Evolutionary conservation across 2,888 invertebrate genomes (phyloP).

Genomic region (Rhagium mordax): DNA sequence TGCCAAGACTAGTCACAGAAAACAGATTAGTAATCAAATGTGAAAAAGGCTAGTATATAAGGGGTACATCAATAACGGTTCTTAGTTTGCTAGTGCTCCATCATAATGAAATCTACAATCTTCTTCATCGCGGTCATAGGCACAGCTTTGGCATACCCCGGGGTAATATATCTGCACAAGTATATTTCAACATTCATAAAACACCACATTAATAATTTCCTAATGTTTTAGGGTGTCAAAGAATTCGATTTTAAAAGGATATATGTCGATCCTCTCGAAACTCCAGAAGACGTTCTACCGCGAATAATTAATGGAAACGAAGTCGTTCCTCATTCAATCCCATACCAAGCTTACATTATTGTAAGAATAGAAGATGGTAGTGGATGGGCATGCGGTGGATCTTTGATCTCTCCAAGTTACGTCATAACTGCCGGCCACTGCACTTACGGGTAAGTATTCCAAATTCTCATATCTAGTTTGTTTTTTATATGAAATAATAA

Average conservation of each 20-base stretch:
- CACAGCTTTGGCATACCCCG: neutral
- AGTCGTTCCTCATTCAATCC: slow-evolving; percentile 48
- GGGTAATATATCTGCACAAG: neutral
- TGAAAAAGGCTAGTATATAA: neutral
- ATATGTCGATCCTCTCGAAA: neutral
- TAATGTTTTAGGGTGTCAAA: no score
- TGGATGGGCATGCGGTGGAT: slow-evolving; percentile 46
- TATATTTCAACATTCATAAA: no score
- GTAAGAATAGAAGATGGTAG: neutral
- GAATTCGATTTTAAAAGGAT: neutral
- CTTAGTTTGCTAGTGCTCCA: neutral
- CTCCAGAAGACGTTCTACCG: neutral
- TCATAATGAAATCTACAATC: neutral
- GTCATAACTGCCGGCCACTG: slow-evolving; percentile 49
- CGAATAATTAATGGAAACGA: slow-evolving; percentile 47
- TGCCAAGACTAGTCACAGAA: no score
- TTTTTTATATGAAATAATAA: no score
- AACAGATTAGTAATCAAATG: neutral
- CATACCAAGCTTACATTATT: slow-evolving; percentile 43
- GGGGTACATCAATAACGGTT: neutral
- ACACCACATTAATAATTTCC: no score
- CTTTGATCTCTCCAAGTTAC: slow-evolving; percentile 40
- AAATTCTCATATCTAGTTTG: no score
- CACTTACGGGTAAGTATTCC: neutral
- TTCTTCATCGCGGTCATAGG: neutral